Conservation (phyloP, 2,113 vertebrate species). For the Hymenochirus boettgeri region DNA sequence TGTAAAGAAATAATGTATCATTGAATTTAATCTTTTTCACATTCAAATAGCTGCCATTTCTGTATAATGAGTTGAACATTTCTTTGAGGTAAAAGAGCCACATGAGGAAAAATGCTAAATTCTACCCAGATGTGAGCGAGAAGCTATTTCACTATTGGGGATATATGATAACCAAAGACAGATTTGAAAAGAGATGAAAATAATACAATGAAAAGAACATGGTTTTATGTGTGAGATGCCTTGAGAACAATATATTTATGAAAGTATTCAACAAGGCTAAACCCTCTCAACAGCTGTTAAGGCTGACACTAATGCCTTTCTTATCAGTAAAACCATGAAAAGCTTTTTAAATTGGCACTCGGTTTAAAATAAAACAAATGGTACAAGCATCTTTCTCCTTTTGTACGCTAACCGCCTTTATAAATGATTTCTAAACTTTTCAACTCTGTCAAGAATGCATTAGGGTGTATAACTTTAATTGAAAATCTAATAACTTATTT, state of each 20-base stretch:
- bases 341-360: not conserved
- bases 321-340: conserved; percentile 6
- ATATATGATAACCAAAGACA: conserved; percentile 25
- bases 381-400: too few relatives aligned
- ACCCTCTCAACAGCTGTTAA: conserved; percentile 4
- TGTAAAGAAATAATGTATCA: too few relatives aligned
- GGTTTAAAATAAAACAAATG: too few relatives aligned
- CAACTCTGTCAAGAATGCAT: too few relatives aligned
- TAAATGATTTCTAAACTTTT: too few relatives aligned
- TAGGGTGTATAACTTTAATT: too few relatives aligned
- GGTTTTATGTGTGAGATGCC: conserved; percentile 8
- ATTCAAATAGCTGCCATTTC: not conserved
- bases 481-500: too few relatives aligned
- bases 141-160: conserved; percentile 1
- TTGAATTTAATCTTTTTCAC: too few relatives aligned
- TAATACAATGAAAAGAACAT: conserved; percentile 17
- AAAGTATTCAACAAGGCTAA: not conserved
- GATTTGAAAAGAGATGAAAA: conserved; percentile 15
- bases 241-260: conserved; percentile 4
- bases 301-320: not conserved
- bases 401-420: too few relatives aligned
- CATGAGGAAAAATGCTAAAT: not conserved
- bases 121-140: conserved; percentile 14
- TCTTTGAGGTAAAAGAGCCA: not conserved
- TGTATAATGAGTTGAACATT: not conserved